Percentiles rank a stretch among this genome's conserved stretches.
These are phyloP conservation scores for Arvicola amphibius DNA, from an alignment of 2,797 vertebrate species.

Conservation along the genomic window DNA sequence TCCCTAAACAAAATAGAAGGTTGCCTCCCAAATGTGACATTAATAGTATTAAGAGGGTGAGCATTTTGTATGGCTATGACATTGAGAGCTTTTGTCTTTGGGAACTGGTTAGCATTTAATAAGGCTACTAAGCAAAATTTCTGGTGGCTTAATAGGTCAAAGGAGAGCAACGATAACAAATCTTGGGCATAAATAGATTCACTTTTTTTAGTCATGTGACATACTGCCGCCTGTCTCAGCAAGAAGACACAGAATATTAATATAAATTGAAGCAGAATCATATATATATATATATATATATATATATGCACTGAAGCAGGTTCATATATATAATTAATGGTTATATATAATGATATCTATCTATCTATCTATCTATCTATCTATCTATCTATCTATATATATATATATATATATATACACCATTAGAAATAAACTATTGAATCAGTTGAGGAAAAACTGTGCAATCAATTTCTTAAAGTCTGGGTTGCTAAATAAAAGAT, in stretches of 20 bases:
- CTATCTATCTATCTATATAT: too few relatives aligned
- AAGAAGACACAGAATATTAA: neutral
- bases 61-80: neutral
- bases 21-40: neutral
- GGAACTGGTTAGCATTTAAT: neutral
- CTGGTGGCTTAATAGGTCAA: neutral
- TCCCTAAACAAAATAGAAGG: neutral
- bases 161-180: too few relatives aligned
- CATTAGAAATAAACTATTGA: constrained; percentile 3
- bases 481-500: neutral
- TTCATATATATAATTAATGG: too few relatives aligned
- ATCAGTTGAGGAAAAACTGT: neutral
- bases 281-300: neutral
- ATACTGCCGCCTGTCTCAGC: neutral
- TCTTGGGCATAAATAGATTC: neutral
- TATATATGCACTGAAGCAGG: neutral
- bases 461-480: constrained; percentile 19
- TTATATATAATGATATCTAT: too few relatives aligned
- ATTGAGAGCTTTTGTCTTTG: neutral
- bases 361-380: too few relatives aligned
- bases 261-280: neutral
- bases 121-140: neutral
- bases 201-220: neutral
- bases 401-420: neutral
- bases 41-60: neutral